Base-by-base conservation (phyloP, 2,888 invertebrate species). In the Drosophila maculinotata region DNA sequence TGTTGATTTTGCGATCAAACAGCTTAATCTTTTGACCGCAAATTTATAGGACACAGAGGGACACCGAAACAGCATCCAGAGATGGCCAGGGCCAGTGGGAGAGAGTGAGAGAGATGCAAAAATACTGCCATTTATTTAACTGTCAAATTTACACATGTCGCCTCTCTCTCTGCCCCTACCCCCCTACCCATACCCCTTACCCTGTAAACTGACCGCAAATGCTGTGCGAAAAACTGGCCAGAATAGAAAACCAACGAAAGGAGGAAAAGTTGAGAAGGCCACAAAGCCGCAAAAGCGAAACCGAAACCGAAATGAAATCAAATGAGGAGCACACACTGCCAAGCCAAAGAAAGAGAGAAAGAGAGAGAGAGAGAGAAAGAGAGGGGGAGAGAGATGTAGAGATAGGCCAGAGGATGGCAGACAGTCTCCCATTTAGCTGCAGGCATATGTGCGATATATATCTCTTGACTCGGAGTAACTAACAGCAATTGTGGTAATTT, bases 1-100 rank as follows among this genome's bases (percentile, higher is more conserved):
- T 78, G 79, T 81, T 81, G 81, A 87, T 84, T 84, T 87, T 80
- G 75, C 83, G 78, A 83, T 86, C 81, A 83, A 86, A 77, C 67
- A 82, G 80, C 84, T 81, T 83, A 86, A 81, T 86, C 87, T 83
- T 74, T 71, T 59, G 64, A 77, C 86, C 81, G 84, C 86, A 85
- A 73, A 83, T 80, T 76, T 76, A 76, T 74, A 71, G 48, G 69
- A 63, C 59, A 49, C 51, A 31, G 38, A 60, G 15, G 35, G 44
- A 53, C 45, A 41, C 2, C 20, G 20, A 3, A 20, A 20, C 49
- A 56, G n/a, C 3, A 17, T 14, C 59, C 23, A 39, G 30, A 8
- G 0, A 35, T 10, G 8, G 12, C 47, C 4, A 39, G 15, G 30
- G 8, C 47, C 7, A 17, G 8, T 15, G 1, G 9, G 9, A 31